These are phyloP conservation scores for Cariama cristata DNA, from an alignment of 2,113 vertebrate species.

Conservation along the genomic window DNA sequence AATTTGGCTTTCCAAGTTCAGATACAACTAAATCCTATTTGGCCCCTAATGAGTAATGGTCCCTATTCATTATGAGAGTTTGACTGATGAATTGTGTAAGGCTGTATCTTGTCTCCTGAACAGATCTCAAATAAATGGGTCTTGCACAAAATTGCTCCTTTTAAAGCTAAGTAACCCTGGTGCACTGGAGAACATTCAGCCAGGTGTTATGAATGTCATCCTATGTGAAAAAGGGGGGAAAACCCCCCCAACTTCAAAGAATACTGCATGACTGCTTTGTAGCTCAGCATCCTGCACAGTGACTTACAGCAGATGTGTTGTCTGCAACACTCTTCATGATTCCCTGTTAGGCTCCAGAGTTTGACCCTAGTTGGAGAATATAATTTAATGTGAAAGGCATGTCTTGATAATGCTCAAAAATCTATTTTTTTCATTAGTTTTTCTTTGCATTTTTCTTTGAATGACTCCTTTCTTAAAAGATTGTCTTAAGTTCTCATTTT, in stretches of 20 bases:
- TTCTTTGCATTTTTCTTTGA: background rate
- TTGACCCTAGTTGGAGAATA: background rate
- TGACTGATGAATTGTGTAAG: background rate
- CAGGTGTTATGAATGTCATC: background rate
- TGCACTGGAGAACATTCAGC: background rate
- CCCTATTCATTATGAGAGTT: background rate
- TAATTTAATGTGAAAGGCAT: background rate
- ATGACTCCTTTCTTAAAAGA: slow-evolving; percentile 9
- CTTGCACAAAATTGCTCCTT: background rate
- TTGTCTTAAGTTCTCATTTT: slow-evolving; percentile 52
- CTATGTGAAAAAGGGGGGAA: background rate
- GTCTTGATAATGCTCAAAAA: background rate
- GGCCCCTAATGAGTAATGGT: background rate
- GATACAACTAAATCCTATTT: background rate
- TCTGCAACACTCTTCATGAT: background rate
- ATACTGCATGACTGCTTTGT: background rate
- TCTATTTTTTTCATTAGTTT: background rate
- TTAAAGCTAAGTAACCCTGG: background rate
- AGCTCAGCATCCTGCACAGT: background rate
- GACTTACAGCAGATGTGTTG: background rate
- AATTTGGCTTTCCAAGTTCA: background rate
- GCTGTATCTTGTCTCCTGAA: background rate
- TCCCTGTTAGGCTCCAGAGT: background rate
- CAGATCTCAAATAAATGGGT: background rate
- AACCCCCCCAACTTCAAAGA: accelerated